A percentile compares a stretch with the other conserved stretches of the same genome.
phyloP scores from a whole-genome alignment of 2,888 invertebrate species.

The Philereme vetulata region DNA sequence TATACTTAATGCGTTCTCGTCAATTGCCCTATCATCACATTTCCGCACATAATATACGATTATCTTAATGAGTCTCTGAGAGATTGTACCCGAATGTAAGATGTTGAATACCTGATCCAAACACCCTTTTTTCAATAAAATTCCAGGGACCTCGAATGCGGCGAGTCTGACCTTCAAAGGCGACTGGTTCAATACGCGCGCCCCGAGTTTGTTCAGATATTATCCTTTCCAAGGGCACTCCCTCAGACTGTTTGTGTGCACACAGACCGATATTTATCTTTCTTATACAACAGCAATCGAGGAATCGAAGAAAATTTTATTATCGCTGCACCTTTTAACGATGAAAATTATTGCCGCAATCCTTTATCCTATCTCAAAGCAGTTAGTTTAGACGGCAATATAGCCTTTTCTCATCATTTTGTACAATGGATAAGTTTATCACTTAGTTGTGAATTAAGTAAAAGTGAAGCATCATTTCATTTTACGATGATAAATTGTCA shows the following conservation, averaged over 20 bases:
- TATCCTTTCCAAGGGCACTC: slow-evolving; percentile 67
- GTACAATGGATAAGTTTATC: slow-evolving; percentile 2
- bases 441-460: slow-evolving; percentile 7
- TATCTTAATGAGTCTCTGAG: slow-evolving; percentile 8
- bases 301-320: slow-evolving; percentile 42
- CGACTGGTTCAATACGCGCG: slow-evolving; percentile 65
- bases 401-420: not conserved
- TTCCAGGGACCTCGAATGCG: slow-evolving; percentile 25
- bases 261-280: slow-evolving; percentile 40
- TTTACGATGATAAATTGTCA: slow-evolving; percentile 21
- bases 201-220: slow-evolving; percentile 53
- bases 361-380: slow-evolving; percentile 23
- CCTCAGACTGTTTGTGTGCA: slow-evolving; percentile 48
- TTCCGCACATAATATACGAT: slow-evolving; percentile 6
- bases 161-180: slow-evolving; percentile 55
- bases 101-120: slow-evolving; percentile 12
- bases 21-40: slow-evolving; percentile 13
- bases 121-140: slow-evolving; percentile 31
- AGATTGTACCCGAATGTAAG: slow-evolving; percentile 7
- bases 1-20: slow-evolving; percentile 29
- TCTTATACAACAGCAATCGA: slow-evolving; percentile 12
- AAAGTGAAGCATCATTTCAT: slow-evolving; percentile 9
- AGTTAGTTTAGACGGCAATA: slow-evolving; percentile 35
- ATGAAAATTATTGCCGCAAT: slow-evolving; percentile 40
- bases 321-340: slow-evolving; percentile 41